Percentiles rank a stretch among this genome's conserved stretches.
These are phyloP conservation scores for Entomobrya proxima DNA, from an alignment of 2,888 invertebrate species.

Conservation along the genomic window DNA sequence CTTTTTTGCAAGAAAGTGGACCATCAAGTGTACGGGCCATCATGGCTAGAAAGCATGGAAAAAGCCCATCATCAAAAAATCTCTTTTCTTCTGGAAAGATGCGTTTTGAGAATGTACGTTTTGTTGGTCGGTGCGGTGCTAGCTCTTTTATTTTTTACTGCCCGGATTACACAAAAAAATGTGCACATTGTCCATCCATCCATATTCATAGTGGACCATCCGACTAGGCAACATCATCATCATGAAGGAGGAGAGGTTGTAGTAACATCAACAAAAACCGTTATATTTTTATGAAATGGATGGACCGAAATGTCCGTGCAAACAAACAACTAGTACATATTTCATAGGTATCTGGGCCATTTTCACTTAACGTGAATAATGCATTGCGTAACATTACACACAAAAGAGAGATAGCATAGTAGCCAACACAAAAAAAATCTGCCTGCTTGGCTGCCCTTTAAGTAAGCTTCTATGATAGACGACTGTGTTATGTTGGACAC, in stretches of 20 bases:
- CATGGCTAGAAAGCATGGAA: background rate
- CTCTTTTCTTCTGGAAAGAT: constrained; percentile 36
- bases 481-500: background rate
- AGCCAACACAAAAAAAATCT: background rate
- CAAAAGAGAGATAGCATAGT: background rate
- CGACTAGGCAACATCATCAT: constrained; percentile 8
- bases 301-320: background rate
- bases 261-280: background rate
- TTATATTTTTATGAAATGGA: background rate
- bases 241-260: background rate
- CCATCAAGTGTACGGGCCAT: too few relatives aligned
- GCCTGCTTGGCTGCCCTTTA: constrained; percentile 24
- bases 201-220: constrained; percentile 43
- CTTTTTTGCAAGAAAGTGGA: constrained; percentile 1
- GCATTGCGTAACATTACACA: constrained; percentile 34
- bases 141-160: constrained; percentile 1
- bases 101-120: constrained; percentile 28
- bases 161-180: constrained; percentile 22
- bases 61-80: constrained; percentile 19
- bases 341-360: constrained; percentile 45
- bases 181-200: constrained; percentile 21
- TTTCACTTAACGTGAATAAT: constrained; percentile 62
- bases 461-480: constrained; percentile 39
- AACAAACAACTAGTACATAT: constrained; percentile 26
- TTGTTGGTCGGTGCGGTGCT: background rate